These are phyloP conservation scores for Drosophila busckii DNA, from an alignment of 1,140 invertebrate species.

Conservation along the genomic window DNA sequence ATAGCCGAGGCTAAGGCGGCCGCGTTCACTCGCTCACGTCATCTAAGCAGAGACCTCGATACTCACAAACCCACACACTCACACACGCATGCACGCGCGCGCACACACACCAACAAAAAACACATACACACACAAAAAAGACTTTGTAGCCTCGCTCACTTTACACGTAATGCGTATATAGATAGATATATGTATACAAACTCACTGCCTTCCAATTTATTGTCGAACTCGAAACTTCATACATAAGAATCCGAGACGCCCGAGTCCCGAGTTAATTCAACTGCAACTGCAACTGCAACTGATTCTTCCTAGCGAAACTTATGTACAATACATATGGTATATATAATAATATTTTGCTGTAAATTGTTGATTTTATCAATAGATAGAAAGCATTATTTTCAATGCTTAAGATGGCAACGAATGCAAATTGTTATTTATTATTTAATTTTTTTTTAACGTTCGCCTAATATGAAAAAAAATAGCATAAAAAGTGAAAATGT, in stretches of 20 bases:
- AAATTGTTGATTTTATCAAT: conserved; percentile 65
- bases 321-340: conserved; percentile 71
- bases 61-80: conserved; percentile 10
- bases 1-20: conserved; percentile 27
- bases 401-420: conserved; percentile 64
- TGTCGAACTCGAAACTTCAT: conserved; percentile 25
- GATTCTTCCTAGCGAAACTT: conserved; percentile 66
- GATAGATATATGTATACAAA: conserved; percentile 37
- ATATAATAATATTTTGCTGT: conserved; percentile 60
- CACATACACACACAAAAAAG: conserved; percentile 52
- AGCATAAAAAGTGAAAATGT: conserved; percentile 64
- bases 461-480: conserved; percentile 44
- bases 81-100: no score
- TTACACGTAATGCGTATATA: conserved; percentile 24
- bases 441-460: conserved; percentile 67
- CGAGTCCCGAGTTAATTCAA: conserved; percentile 39
- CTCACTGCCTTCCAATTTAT: conserved; percentile 64
- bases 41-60: neutral
- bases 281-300: conserved; percentile 42
- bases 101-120: conserved; percentile 38
- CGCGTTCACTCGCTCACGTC: conserved; percentile 15
- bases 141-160: conserved; percentile 71
- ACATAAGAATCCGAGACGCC: conserved; percentile 13
- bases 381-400: conserved; percentile 57
- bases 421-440: conserved; percentile 76